Evolutionary conservation across 2,888 invertebrate species (phyloP).

Genomic region (Octonoba sinensis): DNA sequence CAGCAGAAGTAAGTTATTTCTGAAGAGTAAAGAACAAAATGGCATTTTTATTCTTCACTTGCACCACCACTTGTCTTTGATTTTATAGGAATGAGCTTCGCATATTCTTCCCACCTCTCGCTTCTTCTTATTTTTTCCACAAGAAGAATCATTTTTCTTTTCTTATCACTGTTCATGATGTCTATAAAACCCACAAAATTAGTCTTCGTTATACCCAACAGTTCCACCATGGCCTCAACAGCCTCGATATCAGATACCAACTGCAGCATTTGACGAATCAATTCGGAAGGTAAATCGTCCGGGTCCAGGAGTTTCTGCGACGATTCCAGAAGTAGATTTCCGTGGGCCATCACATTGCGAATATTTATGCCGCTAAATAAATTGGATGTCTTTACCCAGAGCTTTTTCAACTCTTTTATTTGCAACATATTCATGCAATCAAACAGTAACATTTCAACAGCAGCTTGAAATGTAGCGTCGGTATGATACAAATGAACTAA

Average conservation of each 20-base stretch:
- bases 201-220: not conserved
- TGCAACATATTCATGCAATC: conserved; percentile 42
- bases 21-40: too few relatives aligned
- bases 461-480: conserved; percentile 7
- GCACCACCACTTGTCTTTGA: too few relatives aligned
- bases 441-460: conserved; percentile 27
- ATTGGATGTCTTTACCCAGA: conserved; percentile 20
- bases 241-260: conserved; percentile 3
- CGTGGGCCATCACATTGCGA: conserved; percentile 34
- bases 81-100: conserved; percentile 2
- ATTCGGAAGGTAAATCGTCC: conserved; percentile 32
- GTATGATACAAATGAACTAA: conserved; percentile 19
- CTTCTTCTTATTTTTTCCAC: conserved; percentile 4
- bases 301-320: conserved; percentile 29
- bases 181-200: not conserved
- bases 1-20: too few relatives aligned
- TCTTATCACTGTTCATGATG: conserved; percentile 15
- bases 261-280: conserved; percentile 14
- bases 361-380: conserved; percentile 39
- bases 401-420: not conserved
- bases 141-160: not conserved
- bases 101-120: conserved; percentile 18
- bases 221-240: conserved; percentile 18
- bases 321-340: conserved; percentile 39
- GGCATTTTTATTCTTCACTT: too few relatives aligned